These are phyloP conservation scores for Yponomeuta malinellus DNA, from an alignment of 2,888 invertebrate genomes.

Conservation along the genomic window DNA sequence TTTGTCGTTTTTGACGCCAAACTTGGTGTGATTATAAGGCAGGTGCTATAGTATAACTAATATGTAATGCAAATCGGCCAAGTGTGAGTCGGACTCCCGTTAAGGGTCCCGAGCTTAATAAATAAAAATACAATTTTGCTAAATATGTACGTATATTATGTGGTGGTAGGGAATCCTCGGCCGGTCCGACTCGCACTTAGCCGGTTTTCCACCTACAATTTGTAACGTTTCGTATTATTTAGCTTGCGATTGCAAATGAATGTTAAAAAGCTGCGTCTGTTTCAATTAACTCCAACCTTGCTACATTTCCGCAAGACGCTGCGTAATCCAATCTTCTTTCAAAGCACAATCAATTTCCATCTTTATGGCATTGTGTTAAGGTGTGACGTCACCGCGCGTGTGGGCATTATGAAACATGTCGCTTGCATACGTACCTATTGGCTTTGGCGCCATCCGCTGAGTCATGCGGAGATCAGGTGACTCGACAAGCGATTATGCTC, in stretches of 20 bases:
- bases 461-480: constrained; percentile 4
- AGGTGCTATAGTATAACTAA: too few relatives aligned
- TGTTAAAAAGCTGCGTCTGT: not conserved
- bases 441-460: constrained; percentile 12
- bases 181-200: too few relatives aligned
- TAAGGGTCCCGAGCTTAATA: too few relatives aligned
- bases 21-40: too few relatives aligned
- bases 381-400: constrained; percentile 1
- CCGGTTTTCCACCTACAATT: too few relatives aligned
- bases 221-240: too few relatives aligned
- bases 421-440: constrained; percentile 8
- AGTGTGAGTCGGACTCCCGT: too few relatives aligned
- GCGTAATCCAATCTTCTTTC: not conserved
- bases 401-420: constrained; percentile 8
- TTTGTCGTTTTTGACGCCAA: too few relatives aligned
- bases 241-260: not conserved
- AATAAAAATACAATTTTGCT: too few relatives aligned
- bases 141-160: too few relatives aligned
- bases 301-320: not conserved
- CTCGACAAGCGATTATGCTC: not conserved
- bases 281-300: not conserved
- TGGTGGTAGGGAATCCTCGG: too few relatives aligned
- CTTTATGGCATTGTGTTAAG: not conserved
- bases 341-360: not conserved
- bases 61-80: too few relatives aligned